Evolutionary conservation across 1,140 invertebrate genomes (phyloP), one percentile per base, ranked within the genome.

Genomic region (Cheumatopsyche charites): DNA sequence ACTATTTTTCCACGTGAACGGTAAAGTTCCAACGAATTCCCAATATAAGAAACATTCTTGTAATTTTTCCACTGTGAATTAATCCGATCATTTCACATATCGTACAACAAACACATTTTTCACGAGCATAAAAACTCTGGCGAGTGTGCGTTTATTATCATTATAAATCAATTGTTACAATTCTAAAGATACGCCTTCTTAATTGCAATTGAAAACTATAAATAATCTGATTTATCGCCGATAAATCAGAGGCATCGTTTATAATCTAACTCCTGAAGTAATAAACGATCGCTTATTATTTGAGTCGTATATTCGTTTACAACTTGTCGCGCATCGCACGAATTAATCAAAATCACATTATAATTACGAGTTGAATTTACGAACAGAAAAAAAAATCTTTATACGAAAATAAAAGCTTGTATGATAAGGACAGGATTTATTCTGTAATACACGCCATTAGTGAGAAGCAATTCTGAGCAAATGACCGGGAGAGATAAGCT

Each of bases 401-500:
- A 58, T 58, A 58, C 23, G 9, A 12, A 58, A 23, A 58, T 25
- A 25, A 25, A 25, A 58, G 23, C 11, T n/a, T 43, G n/a, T 11
- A 68, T 15, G 55, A 67, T 69, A 70, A 23, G 70, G 58, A 19
- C 58, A 21, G 70, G 26, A 65, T 73, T 52, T 71, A 73, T 70
- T 72, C 41, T 58, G 71, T 67, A 70, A 65, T 71, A 75, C 65
- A 63, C 47, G 70, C 72, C 72, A 72, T 76, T 76, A 73, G 75
- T 61, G 72, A 69, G 71, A 47, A 70, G 55, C 65, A 61, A 66
- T 73, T 73, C 66, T 17, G 67, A 72, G 67, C 72, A 76, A 76
- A 76, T 76, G 72, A 76, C 75, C 75, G 75, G 36, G 55, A 73
- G 72, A 76, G 75, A 76, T 76, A 76, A 75, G 75, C 62, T 73